A percentile compares a stretch with the other conserved stretches of the same genome.
Conservation (phyloP, 1,140 invertebrate genomes). For the Drosophila sproati region DNA sequence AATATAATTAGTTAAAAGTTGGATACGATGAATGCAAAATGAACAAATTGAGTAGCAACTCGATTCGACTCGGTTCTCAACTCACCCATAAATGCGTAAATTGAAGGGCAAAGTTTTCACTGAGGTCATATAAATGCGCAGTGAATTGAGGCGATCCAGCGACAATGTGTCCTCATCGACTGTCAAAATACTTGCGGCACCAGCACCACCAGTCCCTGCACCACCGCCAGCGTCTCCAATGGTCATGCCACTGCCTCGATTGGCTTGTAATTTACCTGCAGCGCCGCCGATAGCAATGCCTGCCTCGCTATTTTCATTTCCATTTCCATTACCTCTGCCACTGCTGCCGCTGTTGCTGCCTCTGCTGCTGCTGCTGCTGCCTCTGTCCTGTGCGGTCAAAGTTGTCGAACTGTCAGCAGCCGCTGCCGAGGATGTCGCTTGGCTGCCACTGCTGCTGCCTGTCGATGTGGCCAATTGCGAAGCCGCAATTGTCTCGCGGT, state of each 20-base stretch:
- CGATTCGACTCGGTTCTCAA: conserved; percentile 25
- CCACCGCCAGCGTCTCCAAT: conserved; percentile 14
- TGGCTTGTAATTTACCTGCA: conserved; percentile 56
- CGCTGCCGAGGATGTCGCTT: conserved; percentile 41
- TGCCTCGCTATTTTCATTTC: conserved; percentile 29
- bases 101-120: conserved; percentile 84
- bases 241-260: conserved; percentile 15
- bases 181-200: conserved; percentile 69
- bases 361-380: background rate
- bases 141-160: conserved; percentile 78
- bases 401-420: conserved; percentile 63
- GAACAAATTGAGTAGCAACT: conserved; percentile 29
- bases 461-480: conserved; percentile 84
- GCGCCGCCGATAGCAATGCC: conserved; percentile 25
- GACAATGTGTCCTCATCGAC: conserved; percentile 82
- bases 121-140: conserved; percentile 83
- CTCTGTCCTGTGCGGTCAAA: conserved; percentile 61
- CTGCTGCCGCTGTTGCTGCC: background rate
- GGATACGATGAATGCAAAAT: background rate
- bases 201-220: conserved; percentile 31
- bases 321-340: conserved; percentile 28
- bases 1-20: background rate
- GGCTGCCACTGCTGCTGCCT: conserved; percentile 35
- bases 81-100: conserved; percentile 84
- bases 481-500: conserved; percentile 84